Evolutionary conservation across 2,113 vertebrate species (phyloP).

Genomic region (Podiceps cristatus): DNA sequence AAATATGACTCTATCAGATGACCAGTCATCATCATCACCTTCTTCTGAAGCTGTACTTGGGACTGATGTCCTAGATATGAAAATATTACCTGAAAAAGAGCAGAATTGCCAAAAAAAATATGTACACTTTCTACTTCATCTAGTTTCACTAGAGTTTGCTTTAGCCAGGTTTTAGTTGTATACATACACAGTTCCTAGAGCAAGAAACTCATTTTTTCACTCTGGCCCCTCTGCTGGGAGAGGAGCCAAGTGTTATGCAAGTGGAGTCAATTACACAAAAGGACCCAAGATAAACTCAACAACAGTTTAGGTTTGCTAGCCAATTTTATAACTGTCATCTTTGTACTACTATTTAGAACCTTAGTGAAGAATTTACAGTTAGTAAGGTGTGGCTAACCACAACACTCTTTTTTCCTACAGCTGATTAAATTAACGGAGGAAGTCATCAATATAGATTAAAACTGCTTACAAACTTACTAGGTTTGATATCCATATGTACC

Average conservation of each 20-base stretch:
- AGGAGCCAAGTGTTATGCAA: conserved; percentile 42
- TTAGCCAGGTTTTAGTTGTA: background rate
- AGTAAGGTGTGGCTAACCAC: conserved; percentile 40
- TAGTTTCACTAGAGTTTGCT: background rate
- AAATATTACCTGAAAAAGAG: conserved; percentile 90
- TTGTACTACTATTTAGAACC: background rate
- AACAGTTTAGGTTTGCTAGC: background rate
- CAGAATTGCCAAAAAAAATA: background rate
- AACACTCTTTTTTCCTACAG: background rate
- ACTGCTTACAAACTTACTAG: conserved; percentile 84
- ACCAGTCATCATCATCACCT: conserved; percentile 90
- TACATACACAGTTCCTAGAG: background rate
- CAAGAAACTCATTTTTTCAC: background rate
- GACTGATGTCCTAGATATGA: conserved; percentile 90
- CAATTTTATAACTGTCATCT: conserved; percentile 49
- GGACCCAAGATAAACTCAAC: conserved; percentile 45
- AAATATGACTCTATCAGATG: conserved; percentile 86
- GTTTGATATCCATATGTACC: conserved; percentile 99
- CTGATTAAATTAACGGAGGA: background rate
- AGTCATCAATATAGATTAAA: background rate
- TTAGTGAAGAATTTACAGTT: conserved; percentile 43
- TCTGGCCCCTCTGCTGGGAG: conserved; percentile 20
- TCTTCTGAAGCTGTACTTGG: conserved; percentile 83
- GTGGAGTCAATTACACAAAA: conserved; percentile 20
- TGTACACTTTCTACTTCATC: background rate